Percentiles rank a stretch among this genome's conserved stretches.
phyloP scores from a whole-genome alignment of 1,140 invertebrate genomes.

The Brachionus plicatilis region DNA sequence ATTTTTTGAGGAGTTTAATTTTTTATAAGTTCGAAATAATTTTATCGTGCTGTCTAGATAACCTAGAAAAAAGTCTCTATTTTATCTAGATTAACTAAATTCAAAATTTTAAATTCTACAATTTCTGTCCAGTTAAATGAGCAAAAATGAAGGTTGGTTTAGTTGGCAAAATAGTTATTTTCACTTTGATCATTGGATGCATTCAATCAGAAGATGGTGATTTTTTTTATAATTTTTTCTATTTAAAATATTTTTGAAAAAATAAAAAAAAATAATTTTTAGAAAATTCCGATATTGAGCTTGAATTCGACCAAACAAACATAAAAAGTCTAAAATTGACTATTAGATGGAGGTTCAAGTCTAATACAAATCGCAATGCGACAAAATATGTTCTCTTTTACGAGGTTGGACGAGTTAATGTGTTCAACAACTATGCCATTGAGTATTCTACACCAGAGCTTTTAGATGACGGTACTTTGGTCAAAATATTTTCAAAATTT shows the following conservation, averaged over 20 bases:
- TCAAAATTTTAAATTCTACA: neutral
- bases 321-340: slow-evolving; percentile 21
- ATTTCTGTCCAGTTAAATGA: neutral
- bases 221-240: neutral
- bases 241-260: neutral
- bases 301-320: slow-evolving; percentile 28
- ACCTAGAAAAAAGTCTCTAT: neutral
- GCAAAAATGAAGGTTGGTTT: neutral
- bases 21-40: neutral
- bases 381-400: neutral
- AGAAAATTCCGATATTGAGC: neutral
- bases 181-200: neutral
- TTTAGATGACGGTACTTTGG: slow-evolving; percentile 20
- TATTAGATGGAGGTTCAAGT: slow-evolving; percentile 12
- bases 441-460: slow-evolving; percentile 13
- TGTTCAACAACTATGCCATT: neutral
- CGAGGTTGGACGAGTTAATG: neutral
- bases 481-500: neutral
- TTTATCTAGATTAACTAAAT: neutral
- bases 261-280: neutral
- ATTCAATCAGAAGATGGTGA: neutral
- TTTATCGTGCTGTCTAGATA: neutral
- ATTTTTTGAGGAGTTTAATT: neutral
- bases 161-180: neutral
- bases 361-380: neutral